Percentiles rank a stretch among this genome's conserved stretches.
Conservation (phyloP, 2,113 vertebrate genomes). For the Calidris pygmaea region DNA sequence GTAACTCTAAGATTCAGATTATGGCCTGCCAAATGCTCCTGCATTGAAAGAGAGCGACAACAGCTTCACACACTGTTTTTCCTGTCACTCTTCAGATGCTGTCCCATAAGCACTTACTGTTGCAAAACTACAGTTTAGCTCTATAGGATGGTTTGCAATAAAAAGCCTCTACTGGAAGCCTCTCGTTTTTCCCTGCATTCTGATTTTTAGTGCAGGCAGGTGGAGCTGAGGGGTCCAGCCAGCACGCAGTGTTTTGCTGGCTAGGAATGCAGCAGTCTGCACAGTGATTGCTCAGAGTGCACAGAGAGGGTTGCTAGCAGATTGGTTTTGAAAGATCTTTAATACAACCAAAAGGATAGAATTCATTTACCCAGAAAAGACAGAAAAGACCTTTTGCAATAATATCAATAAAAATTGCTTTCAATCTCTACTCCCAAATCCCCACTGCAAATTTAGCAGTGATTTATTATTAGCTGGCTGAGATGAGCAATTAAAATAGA, state of each 20-base stretch:
- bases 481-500: conserved; percentile 5
- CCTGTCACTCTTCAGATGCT: background rate
- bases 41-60: background rate
- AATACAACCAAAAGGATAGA: background rate
- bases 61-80: background rate
- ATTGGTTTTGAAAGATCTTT: background rate
- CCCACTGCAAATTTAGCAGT: background rate
- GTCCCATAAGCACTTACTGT: background rate
- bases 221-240: conserved; percentile 28
- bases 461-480: background rate
- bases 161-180: background rate
- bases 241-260: background rate
- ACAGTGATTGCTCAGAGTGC: background rate
- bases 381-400: background rate
- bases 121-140: background rate
- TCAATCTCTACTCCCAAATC: background rate
- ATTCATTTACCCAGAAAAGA: background rate
- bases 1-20: background rate
- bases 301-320: background rate
- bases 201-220: conserved; percentile 25
- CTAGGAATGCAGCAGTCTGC: conserved; percentile 21
- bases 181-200: background rate
- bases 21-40: background rate
- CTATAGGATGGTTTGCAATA: background rate
- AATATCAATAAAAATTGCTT: background rate